These are phyloP conservation scores for Sorex fumeus DNA, from an alignment of 2,113 vertebrate species.

Conservation along the genomic window DNA sequence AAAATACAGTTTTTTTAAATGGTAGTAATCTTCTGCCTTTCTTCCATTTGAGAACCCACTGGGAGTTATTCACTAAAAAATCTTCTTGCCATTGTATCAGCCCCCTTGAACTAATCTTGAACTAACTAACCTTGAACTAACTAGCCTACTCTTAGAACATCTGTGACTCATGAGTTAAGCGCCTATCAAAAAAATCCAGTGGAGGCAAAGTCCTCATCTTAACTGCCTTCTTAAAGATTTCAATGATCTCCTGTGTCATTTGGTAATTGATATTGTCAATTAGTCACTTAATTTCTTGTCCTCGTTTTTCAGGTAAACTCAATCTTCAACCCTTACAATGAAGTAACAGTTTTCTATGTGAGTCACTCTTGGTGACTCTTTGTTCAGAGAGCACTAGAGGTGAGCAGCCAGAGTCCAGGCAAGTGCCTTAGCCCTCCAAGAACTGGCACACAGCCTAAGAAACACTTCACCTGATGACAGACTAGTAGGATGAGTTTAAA, in stretches of 20 bases:
- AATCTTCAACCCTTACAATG: conserved; percentile 78
- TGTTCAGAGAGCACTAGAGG: conserved; percentile 73
- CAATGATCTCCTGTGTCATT: conserved; percentile 61
- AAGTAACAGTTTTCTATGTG: conserved; percentile 80
- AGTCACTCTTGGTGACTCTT: conserved; percentile 76
- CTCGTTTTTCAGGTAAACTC: conserved; percentile 60
- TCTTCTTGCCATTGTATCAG: conserved; percentile 19
- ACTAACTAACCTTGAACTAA: too few species aligned
- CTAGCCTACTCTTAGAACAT: background rate
- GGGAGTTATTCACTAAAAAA: conserved; percentile 26
- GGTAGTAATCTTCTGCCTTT: background rate
- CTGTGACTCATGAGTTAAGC: conserved; percentile 67
- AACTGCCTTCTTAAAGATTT: conserved; percentile 51
- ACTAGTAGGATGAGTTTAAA: conserved; percentile 63
- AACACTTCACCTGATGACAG: conserved; percentile 81
- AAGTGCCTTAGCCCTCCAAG: conserved; percentile 80
- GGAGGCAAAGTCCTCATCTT: conserved; percentile 65
- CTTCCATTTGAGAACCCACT: background rate
- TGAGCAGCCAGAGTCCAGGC: conserved; percentile 67
- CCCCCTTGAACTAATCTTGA: conserved; percentile 6
- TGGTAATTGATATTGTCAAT: conserved; percentile 71
- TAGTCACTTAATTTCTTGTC: conserved; percentile 49
- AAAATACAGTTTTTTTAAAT: too few species aligned
- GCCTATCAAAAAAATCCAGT: conserved; percentile 56
- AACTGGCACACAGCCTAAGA: conserved; percentile 80